A percentile compares a stretch with the other conserved stretches of the same genome.
Evolutionary conservation across 2,113 vertebrate species (phyloP).

Genomic region (Jaculus jaculus): DNA sequence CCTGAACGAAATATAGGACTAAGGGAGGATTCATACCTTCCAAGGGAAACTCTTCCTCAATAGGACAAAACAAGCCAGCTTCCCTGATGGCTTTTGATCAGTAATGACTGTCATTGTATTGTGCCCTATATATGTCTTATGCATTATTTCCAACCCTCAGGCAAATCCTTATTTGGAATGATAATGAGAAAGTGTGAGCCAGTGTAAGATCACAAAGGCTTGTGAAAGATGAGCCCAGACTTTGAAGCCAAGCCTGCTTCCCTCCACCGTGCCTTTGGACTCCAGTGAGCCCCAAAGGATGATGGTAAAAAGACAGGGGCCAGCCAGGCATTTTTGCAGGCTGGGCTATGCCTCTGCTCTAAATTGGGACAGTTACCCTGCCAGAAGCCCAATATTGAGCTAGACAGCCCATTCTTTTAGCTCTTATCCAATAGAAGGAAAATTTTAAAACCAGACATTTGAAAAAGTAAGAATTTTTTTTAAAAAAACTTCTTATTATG

Average conservation of each 20-base stretch:
- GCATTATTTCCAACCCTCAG: neutral
- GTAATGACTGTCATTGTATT: neutral
- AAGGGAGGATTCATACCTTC: neutral
- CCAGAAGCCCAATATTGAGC: neutral
- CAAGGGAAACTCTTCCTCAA: neutral
- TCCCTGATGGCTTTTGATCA: neutral
- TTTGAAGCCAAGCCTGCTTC: neutral
- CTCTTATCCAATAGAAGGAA: constrained; percentile 17
- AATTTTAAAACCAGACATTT: constrained; percentile 37
- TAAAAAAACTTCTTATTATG: neutral
- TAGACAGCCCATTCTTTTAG: constrained; percentile 26
- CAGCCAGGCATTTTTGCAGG: neutral
- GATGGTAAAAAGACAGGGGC: neutral
- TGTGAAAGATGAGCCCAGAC: neutral
- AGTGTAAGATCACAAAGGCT: neutral
- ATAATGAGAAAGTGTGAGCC: neutral
- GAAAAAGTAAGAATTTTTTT: neutral
- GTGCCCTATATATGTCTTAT: neutral
- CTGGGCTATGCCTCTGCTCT: constrained; percentile 4
- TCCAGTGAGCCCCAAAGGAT: neutral
- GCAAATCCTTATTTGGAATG: neutral
- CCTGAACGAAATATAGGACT: neutral
- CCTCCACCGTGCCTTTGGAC: neutral
- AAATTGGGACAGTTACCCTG: neutral
- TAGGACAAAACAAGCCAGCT: neutral